Evolutionary conservation across 2,888 invertebrate genomes (phyloP).

Genomic region (Amphipoea lucens): DNA sequence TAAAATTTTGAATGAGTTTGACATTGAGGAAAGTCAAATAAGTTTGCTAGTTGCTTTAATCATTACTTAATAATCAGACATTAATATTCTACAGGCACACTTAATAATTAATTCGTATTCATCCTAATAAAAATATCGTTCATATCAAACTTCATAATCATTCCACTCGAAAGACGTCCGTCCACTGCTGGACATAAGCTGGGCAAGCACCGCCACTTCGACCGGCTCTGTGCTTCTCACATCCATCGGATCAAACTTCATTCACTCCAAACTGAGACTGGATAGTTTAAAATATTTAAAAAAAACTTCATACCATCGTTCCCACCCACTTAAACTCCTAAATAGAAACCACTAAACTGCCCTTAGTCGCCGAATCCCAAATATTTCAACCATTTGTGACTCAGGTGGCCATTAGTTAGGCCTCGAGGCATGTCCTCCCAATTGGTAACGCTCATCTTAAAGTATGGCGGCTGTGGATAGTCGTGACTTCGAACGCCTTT

Average conservation of each 20-base stretch:
- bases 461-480: constrained; percentile 65
- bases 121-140: not conserved
- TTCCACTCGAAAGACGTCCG: not conserved
- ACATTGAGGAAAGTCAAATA: not conserved
- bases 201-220: not conserved
- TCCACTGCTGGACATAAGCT: not conserved
- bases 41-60: not conserved
- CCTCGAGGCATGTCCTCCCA: constrained; percentile 54
- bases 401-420: constrained; percentile 57
- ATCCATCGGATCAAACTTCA: not conserved
- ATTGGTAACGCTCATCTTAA: constrained; percentile 66
- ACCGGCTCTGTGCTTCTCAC: not conserved
- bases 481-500: constrained; percentile 83
- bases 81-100: not conserved
- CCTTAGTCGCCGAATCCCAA: constrained; percentile 1
- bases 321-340: not conserved
- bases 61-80: not conserved
- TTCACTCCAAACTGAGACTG: not conserved
- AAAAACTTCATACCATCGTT: not conserved
- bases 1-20: not conserved
- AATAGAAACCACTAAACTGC: constrained; percentile 22
- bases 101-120: not conserved
- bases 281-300: not conserved
- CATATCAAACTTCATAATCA: not conserved
- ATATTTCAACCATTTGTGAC: constrained; percentile 51